Evolutionary conservation across 2,113 vertebrate species (phyloP), one percentile per base, ranked within the genome.

Genomic region (Meriones unguiculatus): DNA sequence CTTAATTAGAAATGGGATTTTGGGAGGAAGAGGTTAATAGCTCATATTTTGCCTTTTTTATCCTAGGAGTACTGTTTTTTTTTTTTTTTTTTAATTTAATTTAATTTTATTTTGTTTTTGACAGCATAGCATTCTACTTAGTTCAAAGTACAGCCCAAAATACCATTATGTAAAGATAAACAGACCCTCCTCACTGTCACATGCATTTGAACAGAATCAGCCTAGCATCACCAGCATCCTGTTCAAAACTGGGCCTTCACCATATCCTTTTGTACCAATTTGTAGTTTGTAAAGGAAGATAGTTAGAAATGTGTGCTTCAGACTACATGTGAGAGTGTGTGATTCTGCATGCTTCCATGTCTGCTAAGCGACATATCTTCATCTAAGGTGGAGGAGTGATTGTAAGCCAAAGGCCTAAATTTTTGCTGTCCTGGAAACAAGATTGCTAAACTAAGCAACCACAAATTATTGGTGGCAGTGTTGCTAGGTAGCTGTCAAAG

Each of bases 191-290:
- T 65, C 64, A 87, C 8, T 81, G 30, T 72, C 9, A 90, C 30
- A 38, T 28, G 11, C 28, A 50, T 9, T 1, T 89, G 84, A 77
- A 89, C 10, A 85, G 85, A 85, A 50, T 94, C 87, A 92, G 81
- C 65, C 89, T 95, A 38, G n/a, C 96, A 59, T 90, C 75, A 87
- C 89, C 88, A 94, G 95, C 82, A 67, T 95, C 30, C 22, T 76
- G 15, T 94, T 97, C 96, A 98, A 97, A 98, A 97, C 35, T 85
- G 93, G 97, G 41, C 6, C 0, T 95, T 93, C 57, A 41, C 96
- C 85, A 70, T 93, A 95, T 97, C 82, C 93, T 78, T 87, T 97
- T 96, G 62, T 24, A 57, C 75, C 76, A 87, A n/a, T 41, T 41
- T 73, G 24, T 59, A 73, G 69, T 54, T 96, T 32, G 94, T 35